phyloP scores from a whole-genome alignment of 2,888 invertebrate genomes.

The Deroplatys truncata region DNA sequence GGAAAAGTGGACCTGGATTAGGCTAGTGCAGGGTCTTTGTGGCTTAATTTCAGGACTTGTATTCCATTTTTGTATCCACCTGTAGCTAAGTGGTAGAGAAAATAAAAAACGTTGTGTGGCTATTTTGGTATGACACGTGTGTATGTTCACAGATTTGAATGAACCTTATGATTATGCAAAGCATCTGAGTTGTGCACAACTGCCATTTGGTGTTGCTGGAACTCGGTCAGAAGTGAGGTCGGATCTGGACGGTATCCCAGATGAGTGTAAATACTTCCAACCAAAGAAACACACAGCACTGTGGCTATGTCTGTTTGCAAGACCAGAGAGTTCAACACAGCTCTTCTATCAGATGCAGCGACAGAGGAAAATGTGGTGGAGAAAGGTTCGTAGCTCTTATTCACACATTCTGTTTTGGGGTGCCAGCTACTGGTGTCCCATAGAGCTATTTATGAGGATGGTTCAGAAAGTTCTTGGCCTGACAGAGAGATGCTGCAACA shows the following conservation, averaged over 20 bases:
- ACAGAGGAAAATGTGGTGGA: constrained; percentile 81
- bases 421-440: too few relatives aligned
- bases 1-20: too few relatives aligned
- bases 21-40: too few relatives aligned
- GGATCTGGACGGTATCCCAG: background rate
- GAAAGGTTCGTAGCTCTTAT: constrained; percentile 52
- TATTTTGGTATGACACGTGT: too few relatives aligned
- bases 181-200: constrained; percentile 39
- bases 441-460: too few relatives aligned
- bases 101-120: too few relatives aligned
- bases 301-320: constrained; percentile 33
- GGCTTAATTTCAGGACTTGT: too few relatives aligned
- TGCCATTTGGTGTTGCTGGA: constrained; percentile 49
- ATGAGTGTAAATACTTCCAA: constrained; percentile 16
- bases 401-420: too few relatives aligned
- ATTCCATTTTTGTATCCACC: too few relatives aligned
- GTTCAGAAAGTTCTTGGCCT: too few relatives aligned
- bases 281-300: constrained; percentile 30
- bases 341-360: constrained; percentile 72
- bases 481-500: too few relatives aligned
- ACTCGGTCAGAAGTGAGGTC: constrained; percentile 33
- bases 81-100: too few relatives aligned
- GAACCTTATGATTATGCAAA: constrained; percentile 41
- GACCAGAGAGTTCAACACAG: constrained; percentile 44
- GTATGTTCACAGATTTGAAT: constrained; percentile 19